Evolutionary conservation across 2,797 vertebrate species (phyloP), one percentile per base, ranked within the genome.

Genomic region (Enteromius fasciolatus): DNA sequence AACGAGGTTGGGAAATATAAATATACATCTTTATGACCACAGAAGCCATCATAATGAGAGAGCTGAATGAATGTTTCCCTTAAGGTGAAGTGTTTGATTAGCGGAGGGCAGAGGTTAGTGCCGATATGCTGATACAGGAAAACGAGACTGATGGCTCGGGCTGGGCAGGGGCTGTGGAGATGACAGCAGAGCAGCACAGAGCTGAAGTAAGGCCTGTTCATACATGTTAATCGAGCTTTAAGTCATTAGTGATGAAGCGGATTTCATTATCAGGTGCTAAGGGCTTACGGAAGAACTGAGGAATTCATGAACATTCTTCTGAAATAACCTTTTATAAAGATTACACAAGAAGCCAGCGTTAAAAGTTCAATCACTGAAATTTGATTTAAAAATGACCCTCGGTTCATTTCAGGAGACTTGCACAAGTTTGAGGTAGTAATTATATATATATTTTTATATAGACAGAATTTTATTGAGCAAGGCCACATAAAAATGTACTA

Each of bases 1-100:
- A 31, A 94, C 94, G 70, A 96, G 95, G 96, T 96, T 96, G 96
- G 96, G 97, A 97, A 96, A 94, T 97, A 95, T 97, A 87, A 87
- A 94, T 94, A 94, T 93, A 94, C 93, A 95, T 96, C 95, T 97
- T 97, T 96, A 97, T 94, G 93, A 94, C 95, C 93, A 92, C 91
- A 91, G 95, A 96, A 96, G 96, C 95, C 95, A 96, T 95, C 94
- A 95, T 96, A 97, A 97, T 95, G 94, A 95, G 95, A 81, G 78
- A 81, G 36, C 82, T 87, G 87, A 88, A 86, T 83, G 87, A 97
- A 97, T 97, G 95, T 92, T 93, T 93, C 96, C 98, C 97, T 97
- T 94, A 96, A 97, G 97, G 96, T 97, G 98, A 98, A 97, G 93
- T 95, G 94, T 97, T 97, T 97, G 96, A 98, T 98, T 98, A 97